Evolutionary conservation across 2,797 vertebrate genomes (phyloP).

Genomic region (Hippoglossus hippoglossus): DNA sequence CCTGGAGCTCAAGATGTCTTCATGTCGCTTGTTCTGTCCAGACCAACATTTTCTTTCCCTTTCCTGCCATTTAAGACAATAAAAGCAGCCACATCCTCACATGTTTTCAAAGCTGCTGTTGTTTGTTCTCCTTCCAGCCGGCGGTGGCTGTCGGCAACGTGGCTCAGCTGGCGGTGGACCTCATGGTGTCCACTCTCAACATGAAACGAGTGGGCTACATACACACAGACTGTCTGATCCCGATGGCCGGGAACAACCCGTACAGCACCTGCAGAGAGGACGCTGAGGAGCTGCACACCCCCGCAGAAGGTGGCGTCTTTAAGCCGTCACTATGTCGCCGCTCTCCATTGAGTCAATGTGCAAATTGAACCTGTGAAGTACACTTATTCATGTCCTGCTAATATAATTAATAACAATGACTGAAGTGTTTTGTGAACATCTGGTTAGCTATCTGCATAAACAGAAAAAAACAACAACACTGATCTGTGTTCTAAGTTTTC

Average conservation of each 20-base stretch:
- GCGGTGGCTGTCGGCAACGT: conserved; percentile 96
- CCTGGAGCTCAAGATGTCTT: not conserved
- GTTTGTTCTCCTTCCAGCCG: conserved; percentile 80
- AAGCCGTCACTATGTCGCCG: not conserved
- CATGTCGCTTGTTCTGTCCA: not conserved
- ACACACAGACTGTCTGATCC: conserved; percentile 94
- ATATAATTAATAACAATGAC: too few relatives aligned
- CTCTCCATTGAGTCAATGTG: too few relatives aligned
- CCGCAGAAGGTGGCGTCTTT: conserved; percentile 88
- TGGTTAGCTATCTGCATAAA: too few relatives aligned
- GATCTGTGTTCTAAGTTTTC: too few relatives aligned
- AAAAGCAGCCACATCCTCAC: not conserved
- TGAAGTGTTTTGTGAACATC: too few relatives aligned
- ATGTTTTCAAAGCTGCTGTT: not conserved
- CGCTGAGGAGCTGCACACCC: conserved; percentile 87
- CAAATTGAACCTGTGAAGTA: too few relatives aligned
- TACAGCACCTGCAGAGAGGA: conserved; percentile 87
- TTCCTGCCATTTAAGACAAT: not conserved
- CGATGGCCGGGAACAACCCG: conserved; percentile 95
- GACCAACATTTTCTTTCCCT: too few relatives aligned
- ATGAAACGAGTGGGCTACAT: conserved; percentile 91
- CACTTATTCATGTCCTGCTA: too few relatives aligned
- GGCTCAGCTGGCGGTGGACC: conserved; percentile 92
- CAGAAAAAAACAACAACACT: too few relatives aligned
- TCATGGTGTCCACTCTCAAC: conserved; percentile 91